Evolutionary conservation across 2,888 invertebrate genomes (phyloP), one percentile per base, ranked within the genome.

Genomic region (Harmothoe impar): DNA sequence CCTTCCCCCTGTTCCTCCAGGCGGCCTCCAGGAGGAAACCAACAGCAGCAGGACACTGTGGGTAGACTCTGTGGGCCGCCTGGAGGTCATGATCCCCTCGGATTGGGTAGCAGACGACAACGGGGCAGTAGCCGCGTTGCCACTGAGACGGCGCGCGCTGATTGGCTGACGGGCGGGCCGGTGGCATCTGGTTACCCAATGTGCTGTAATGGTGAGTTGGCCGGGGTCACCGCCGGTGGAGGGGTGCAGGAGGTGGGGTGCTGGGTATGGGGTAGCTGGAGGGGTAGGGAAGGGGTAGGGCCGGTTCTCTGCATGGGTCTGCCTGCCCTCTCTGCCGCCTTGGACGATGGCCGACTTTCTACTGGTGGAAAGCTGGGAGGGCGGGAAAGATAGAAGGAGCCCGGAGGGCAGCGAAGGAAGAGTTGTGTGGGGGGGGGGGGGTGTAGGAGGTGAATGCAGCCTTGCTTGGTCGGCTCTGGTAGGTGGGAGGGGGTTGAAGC

Each of bases 111-210:
- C 86, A 86, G 86, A 86, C 86, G 56, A 86, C 86, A 86, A 86
- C 86, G 20, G 86, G 31, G 54, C 86, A 86, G 56, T 56, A 52
- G 56, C 56, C 52, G 68, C 68, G 89, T 68, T 35, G 68, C 89
- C 62, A 89, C 35, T 31, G 89, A 56, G 62, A 89, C 62, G 89
- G n/a, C n/a, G 62, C 62, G 68, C 62, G 72, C 51, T 90, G 90
- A 90, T 90, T 90, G 90, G 90, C 84, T 89, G 77, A 15, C 78
- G 51, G 78, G n/a, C 54, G 54, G 43, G 29, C 54, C 31, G 29
- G 56, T 86, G 89, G 78, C 90, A 90, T 72, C 90, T 90, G 90
- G 77, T 90, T 90, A 90, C 90, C 90, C 90, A 78, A 90, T 90
- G 81, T 90, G 72, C 77, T 81, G 90, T 81, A 90, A 90, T 90